Base-by-base conservation (phyloP, 2,888 invertebrate genomes). In the Acanthococcus lagerstroemiae region DNA sequence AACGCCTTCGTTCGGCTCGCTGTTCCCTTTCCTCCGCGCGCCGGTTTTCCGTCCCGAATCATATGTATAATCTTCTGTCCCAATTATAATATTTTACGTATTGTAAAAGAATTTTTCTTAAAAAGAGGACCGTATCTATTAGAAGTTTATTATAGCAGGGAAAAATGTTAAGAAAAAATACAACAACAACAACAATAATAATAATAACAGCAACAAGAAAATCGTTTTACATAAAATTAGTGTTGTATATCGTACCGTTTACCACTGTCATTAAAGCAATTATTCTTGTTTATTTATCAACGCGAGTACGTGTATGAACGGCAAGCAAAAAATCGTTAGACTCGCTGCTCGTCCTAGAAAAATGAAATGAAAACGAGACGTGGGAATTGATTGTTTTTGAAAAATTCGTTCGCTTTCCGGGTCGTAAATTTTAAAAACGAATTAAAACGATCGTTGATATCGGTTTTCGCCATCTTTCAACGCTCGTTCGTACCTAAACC, bases 11-110 rank as follows among this genome's bases (percentile, higher is more conserved):
- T 46, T 22, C 45, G 54, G 54, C 21, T 37, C 52, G 17, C 24
- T 22, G 27, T 27, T 61, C 25, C 12, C 44, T 61, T 61, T 19
- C 12, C 44, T 61, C 44, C 9, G 52, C 60, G 30, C 50, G 21
- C 56, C 54, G 22, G 24, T 55, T 56, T 26, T 30, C 57, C 44
- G 26, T 19, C 55, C n/a, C 25, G 55, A 48, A 5, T 26, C 17
- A 6, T 44, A 45, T 54, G 27, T 60, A 60, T 60, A 50, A 60
- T 60, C 50, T 58, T 48, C 50, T 60, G 60, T 60, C 60, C 60
- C 60, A 60, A 60, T 60, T 60, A 60, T 60, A 60, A 60, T 60
- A 60, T 60, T 60, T 60, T 60, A 60, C 21, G 48, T 50, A 60
- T 60, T 60, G 60, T 60, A 60, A 60, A 60, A 26, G 60, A 60